phyloP scores from a whole-genome alignment of 2,797 vertebrate genomes.

The Trachops cirrhosus region DNA sequence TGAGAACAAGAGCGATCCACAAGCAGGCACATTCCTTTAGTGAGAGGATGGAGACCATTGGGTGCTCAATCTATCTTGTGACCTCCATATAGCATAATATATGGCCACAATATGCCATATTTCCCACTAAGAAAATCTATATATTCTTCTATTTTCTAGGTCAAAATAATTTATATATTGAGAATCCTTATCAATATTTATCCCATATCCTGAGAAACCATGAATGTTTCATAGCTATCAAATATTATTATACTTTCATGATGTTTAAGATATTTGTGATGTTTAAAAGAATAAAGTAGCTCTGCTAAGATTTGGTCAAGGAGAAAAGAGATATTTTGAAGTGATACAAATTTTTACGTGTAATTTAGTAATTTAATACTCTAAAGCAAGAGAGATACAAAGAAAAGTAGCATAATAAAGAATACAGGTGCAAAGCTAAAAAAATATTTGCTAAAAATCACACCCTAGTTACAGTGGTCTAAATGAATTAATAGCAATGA shows the following conservation, averaged over 20 bases:
- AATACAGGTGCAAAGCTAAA: neutral
- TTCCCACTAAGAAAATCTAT: neutral
- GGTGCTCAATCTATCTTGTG: neutral
- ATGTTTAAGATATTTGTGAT: neutral
- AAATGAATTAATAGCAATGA: neutral
- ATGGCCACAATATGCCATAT: neutral
- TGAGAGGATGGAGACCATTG: neutral
- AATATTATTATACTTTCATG: neutral
- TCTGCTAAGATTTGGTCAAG: neutral
- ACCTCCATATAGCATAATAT: neutral
- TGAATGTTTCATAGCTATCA: neutral
- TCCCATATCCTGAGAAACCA: neutral
- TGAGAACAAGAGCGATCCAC: neutral
- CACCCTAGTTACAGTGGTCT: neutral
- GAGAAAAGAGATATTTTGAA: neutral
- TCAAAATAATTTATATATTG: neutral
- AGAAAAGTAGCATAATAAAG: neutral
- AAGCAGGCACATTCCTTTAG: neutral
- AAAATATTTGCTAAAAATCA: neutral
- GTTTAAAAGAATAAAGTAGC: neutral
- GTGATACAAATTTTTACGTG: neutral
- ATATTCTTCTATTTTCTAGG: neutral
- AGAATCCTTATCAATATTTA: neutral
- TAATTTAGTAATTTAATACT: neutral
- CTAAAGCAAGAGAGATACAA: neutral